Percentiles rank a stretch among this genome's conserved stretches.
Conservation (phyloP, 2,888 invertebrate species). For the Agapetus fuscipes region DNA sequence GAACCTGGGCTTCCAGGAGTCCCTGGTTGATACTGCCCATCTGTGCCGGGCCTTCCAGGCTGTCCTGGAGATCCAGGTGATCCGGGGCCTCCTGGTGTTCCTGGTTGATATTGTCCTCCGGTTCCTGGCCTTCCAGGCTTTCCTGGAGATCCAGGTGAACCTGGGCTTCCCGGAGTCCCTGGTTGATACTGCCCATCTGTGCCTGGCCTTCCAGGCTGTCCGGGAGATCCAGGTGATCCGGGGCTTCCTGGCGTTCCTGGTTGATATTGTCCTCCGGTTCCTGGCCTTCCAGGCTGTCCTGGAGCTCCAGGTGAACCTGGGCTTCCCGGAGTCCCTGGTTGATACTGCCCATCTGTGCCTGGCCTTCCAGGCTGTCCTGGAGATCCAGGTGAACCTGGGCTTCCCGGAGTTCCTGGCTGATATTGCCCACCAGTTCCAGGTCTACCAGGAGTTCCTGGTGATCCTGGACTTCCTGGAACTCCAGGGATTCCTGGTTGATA, state of each 20-base stretch:
- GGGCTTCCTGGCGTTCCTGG: no score
- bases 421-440: neutral
- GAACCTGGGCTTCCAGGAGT: slow-evolving; percentile 27
- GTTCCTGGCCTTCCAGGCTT: slow-evolving; percentile 26
- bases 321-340: no score
- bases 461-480: slow-evolving; percentile 28
- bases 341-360: no score
- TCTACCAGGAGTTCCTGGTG: slow-evolving; percentile 22
- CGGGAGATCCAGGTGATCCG: slow-evolving; percentile 3
- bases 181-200: slow-evolving; percentile 40
- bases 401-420: no score
- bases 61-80: slow-evolving; percentile 5
- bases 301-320: no score
- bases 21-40: slow-evolving; percentile 26
- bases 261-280: no score
- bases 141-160: slow-evolving; percentile 16
- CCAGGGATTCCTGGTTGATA: no score
- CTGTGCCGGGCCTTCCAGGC: slow-evolving; percentile 15
- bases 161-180: slow-evolving; percentile 27
- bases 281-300: no score
- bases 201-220: slow-evolving; percentile 24
- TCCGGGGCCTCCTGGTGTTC: slow-evolving; percentile 10
- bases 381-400: no score
- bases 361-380: no score
- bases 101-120: slow-evolving; percentile 28